Evolutionary conservation across 2,113 vertebrate species (phyloP), one percentile per base, ranked within the genome.

Genomic region (Marcusenius ussheri): DNA sequence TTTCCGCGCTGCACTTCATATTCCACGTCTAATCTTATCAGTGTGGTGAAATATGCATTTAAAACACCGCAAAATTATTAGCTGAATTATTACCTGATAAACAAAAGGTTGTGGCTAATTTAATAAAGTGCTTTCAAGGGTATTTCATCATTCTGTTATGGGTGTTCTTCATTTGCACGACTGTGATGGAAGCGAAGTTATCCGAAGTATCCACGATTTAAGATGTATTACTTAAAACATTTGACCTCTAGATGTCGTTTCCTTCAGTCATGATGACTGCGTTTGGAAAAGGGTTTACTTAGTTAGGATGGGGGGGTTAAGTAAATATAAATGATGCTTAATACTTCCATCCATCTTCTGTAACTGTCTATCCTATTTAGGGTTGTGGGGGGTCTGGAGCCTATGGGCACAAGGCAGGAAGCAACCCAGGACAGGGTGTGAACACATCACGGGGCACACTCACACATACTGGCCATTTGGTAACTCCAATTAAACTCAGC

Each of bases 41-140:
- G 49, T 21, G 50, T 19, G n/a, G 50, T 87, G 50, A 87, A 53
- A 87, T 87, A 87, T 84, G 49, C 45, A 53, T 35, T 53, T 53
- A 53, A 87, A 87, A 87, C 9, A 53, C 49, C 7, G 27, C 85
- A 87, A 53, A 87, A 87, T 87, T 87, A 87, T 35, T 53, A 87
- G 21, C 85, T 87, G 85, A 87, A 35, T 87, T 87, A 87, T 87
- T 87, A 56, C 85, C 50, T 53, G 49, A 51, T 53, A 95, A 95
- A 94, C 94, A 94, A 96, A 70, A 94, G 91, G 95, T 96, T 96
- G 95, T 95, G 95, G 96, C 94, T 96, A 96, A 96, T 96, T 90
- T 97, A 96, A 93, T 93, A 94, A 95, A 95, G 93, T 94, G 92
- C 95, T 96, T 95, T 94, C 94, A 95, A 92, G 92, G 86, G 92